Base-by-base conservation (phyloP, 2,113 vertebrate genomes). In the Tachysurus vachellii region DNA sequence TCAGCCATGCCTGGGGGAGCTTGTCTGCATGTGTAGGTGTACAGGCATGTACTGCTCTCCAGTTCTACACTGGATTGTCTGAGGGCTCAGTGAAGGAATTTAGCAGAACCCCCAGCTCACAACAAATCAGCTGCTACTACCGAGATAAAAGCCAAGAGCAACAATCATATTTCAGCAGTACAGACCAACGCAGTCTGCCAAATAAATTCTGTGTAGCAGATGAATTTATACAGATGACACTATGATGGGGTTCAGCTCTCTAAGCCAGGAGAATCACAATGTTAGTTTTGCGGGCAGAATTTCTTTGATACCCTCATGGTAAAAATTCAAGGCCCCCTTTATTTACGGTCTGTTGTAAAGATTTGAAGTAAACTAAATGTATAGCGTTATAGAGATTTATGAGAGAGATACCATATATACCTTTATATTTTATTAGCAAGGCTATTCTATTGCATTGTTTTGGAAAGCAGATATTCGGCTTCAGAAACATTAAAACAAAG, bases 121-220 rank as follows among this genome's bases (percentile, higher is more conserved):
- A 84, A 89, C 86, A 90, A 88, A 91, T 87, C 81, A 90, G 80
- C 86, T 64, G 16, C 42, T 79, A 42, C 83, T 61, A 66, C 86
- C 77, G 57, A 80, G 77, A 77, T 86, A 59, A 92, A 88, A 88
- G 71, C 88, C 90, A 85, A 73, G 28, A 88, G 90, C 64, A 84
- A 91, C 82, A 88, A 59, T 86, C 79, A 88, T 70, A 82, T 85
- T 88, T 87, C 80, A 87, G 80, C 31, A 90, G 89, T 82, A 80
- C 88, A 83, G 75, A 42, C 81, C 4, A 77, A 62, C 84, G 57
- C 89, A 54, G 89, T 54, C 71, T 87, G 73, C 84, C 84, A 75
- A 36, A 50, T 83, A 31, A 85, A 68, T 73, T 83, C 56, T 88
- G 66, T 28, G 31, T 4, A 68, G 59, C 77, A 76, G 81, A 87